Conservation (phyloP, 2,797 vertebrate species). For the Margarornis squamiger region DNA sequence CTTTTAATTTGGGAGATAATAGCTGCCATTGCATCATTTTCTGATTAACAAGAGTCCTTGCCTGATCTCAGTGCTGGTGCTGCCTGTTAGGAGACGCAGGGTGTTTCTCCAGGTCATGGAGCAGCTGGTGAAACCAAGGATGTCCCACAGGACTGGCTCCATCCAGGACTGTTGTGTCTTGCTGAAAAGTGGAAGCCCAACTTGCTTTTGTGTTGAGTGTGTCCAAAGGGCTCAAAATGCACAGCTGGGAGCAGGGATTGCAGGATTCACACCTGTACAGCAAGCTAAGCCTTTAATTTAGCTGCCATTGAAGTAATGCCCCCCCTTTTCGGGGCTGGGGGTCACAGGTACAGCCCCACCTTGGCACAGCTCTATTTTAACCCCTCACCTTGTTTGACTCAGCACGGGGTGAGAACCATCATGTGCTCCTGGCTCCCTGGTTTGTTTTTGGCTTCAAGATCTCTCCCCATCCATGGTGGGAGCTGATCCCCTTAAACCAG, state of each 20-base stretch:
- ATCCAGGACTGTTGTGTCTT: background rate
- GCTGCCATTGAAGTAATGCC: background rate
- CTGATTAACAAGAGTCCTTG: background rate
- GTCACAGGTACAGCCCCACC: no score
- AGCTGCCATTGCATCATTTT: background rate
- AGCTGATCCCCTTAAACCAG: background rate
- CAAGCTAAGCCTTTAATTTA: background rate
- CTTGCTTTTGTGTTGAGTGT: fast-evolving
- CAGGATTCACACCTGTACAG: background rate
- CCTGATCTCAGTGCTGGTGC: background rate
- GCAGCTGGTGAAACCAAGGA: fast-evolving
- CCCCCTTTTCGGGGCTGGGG: background rate
- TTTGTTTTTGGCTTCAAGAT: no score
- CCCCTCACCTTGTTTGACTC: no score
- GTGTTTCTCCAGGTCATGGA: background rate
- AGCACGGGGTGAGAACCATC: no score
- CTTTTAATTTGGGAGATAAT: background rate
- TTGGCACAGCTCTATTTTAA: no score
- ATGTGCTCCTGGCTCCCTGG: no score
- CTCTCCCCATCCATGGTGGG: no score
- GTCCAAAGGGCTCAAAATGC: background rate
- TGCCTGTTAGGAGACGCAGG: background rate
- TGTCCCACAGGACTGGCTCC: background rate
- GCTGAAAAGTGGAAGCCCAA: fast-evolving
- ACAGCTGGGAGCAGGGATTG: background rate